These are phyloP conservation scores for Chrysomela aeneicollis DNA, from an alignment of 2,888 invertebrate genomes.

Conservation along the genomic window DNA sequence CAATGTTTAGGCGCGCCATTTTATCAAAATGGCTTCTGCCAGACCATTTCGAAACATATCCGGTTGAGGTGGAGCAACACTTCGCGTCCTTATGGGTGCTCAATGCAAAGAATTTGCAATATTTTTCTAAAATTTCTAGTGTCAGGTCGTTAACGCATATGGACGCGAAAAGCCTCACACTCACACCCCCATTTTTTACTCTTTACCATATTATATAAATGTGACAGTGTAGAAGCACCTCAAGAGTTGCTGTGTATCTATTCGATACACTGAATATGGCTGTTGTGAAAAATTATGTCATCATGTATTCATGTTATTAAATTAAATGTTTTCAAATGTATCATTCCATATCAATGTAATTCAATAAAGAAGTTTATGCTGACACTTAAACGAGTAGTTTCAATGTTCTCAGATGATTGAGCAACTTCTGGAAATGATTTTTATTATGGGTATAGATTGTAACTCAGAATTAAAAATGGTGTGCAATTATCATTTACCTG, in stretches of 20 bases:
- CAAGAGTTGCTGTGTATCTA: conserved; percentile 42
- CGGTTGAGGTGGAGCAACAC: conserved; percentile 53
- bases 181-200: conserved; percentile 59
- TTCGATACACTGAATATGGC: conserved; percentile 51
- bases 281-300: conserved; percentile 59
- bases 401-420: background rate
- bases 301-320: conserved; percentile 54
- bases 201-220: conserved; percentile 54
- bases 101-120: conserved; percentile 50
- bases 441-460: too few species aligned
- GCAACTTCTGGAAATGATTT: too few species aligned
- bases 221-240: conserved; percentile 43
- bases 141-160: conserved; percentile 62
- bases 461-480: too few species aligned
- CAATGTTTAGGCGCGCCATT: conserved; percentile 54
- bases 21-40: conserved; percentile 49
- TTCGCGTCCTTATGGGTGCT: conserved; percentile 58
- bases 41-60: conserved; percentile 64
- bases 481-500: too few species aligned
- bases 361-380: conserved; percentile 57
- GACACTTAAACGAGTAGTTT: conserved; percentile 43
- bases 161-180: conserved; percentile 57
- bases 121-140: conserved; percentile 59
- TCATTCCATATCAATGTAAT: conserved; percentile 59
- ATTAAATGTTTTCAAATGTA: conserved; percentile 59